A percentile compares a stretch with the other conserved stretches of the same genome.
These are phyloP conservation scores for Prolemur simus DNA, from an alignment of 2,113 vertebrate genomes.

Conservation along the genomic window DNA sequence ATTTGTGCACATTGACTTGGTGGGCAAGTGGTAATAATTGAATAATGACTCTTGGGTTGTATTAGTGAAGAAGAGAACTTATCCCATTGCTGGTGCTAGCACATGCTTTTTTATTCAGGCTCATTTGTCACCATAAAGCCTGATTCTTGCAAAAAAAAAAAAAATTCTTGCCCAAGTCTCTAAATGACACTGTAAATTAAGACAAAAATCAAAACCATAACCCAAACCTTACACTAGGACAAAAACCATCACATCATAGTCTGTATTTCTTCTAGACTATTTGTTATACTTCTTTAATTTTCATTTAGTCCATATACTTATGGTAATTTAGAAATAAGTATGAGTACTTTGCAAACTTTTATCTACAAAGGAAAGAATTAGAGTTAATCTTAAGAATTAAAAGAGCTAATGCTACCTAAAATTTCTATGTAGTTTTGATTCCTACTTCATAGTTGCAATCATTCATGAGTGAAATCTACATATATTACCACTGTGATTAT, in stretches of 20 bases:
- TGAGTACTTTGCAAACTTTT: neutral
- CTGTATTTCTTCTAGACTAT: neutral
- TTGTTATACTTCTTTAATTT: neutral
- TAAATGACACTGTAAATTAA: conserved; percentile 2
- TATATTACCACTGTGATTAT: neutral
- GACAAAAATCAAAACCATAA: conserved; percentile 26
- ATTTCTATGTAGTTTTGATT: neutral
- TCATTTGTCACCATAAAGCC: neutral
- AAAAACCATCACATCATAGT: neutral
- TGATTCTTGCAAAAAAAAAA: neutral
- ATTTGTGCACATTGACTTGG: neutral
- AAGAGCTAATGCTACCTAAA: neutral
- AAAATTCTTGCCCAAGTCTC: neutral
- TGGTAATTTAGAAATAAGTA: neutral
- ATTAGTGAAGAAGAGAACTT: neutral
- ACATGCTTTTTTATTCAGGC: neutral
- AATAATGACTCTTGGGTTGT: neutral
- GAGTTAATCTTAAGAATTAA: neutral
- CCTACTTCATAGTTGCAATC: neutral
- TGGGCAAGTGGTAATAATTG: neutral
- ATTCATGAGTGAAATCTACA: neutral
- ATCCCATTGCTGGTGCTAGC: neutral
- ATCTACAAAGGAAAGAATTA: neutral
- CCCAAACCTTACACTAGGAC: neutral
- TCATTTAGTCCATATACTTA: neutral